A percentile compares a stretch with the other conserved stretches of the same genome.
These are phyloP conservation scores for Chymomyza costata DNA, from an alignment of 1,140 invertebrate species.

Conservation along the genomic window DNA sequence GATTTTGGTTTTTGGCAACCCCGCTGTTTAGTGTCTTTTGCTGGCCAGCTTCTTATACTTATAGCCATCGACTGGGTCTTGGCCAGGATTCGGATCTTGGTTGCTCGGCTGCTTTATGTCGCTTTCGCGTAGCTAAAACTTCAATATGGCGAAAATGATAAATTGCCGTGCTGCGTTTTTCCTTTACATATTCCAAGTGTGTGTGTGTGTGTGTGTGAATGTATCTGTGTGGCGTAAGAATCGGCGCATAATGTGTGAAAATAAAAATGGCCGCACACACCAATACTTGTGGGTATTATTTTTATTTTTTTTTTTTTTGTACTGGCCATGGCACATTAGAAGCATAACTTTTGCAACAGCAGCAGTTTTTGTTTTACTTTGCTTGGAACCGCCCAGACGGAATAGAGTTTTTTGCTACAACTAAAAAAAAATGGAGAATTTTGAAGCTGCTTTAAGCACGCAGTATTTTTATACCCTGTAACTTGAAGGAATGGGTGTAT, in stretches of 20 bases:
- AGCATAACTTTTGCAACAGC: conserved; percentile 21
- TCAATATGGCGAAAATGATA: conserved; percentile 72
- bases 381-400: too few relatives aligned
- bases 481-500: too few relatives aligned
- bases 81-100: conserved; percentile 38
- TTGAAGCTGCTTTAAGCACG: too few relatives aligned
- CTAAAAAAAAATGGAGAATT: too few relatives aligned
- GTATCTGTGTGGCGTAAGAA: conserved; percentile 5
- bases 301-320: conserved; percentile 25
- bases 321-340: conserved; percentile 29
- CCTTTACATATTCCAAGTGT: conserved; percentile 24
- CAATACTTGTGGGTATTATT: too few relatives aligned
- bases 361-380: too few relatives aligned
- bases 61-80: conserved; percentile 27
- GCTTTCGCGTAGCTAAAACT: conserved; percentile 60
- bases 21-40: conserved; percentile 67
- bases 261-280: conserved; percentile 57
- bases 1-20: conserved; percentile 51
- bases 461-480: too few relatives aligned
- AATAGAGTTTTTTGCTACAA: too few relatives aligned
- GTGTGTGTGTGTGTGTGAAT: background rate
- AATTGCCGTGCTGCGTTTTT: conserved; percentile 58
- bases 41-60: conserved; percentile 50
- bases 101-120: conserved; percentile 66
- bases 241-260: conserved; percentile 42